Conservation (phyloP, 2,797 vertebrate species). For the Brotula barbata region DNA sequence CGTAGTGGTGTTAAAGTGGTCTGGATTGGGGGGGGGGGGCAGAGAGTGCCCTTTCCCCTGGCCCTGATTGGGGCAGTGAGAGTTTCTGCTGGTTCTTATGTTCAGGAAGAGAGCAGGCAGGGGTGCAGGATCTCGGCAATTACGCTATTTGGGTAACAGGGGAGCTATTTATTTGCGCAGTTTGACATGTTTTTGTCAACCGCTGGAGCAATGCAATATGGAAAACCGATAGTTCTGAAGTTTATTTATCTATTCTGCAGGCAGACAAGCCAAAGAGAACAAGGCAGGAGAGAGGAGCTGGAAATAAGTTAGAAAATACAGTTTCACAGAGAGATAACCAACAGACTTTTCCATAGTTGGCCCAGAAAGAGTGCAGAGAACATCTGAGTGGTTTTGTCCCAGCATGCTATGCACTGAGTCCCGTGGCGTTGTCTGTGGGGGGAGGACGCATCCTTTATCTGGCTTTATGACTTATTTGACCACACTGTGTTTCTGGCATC, state of each 20-base stretch:
- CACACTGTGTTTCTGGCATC: slow-evolving; percentile 43
- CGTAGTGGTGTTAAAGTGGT: slow-evolving; percentile 48
- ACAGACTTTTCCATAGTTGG: slow-evolving; percentile 26
- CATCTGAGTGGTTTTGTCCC: slow-evolving; percentile 18
- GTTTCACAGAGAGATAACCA: slow-evolving; percentile 10
- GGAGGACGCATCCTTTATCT: slow-evolving; percentile 66
- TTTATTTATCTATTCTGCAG: slow-evolving; percentile 73
- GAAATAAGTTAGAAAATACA: slow-evolving; percentile 33
- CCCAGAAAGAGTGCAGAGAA: slow-evolving; percentile 4
- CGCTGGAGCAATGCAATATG: slow-evolving; percentile 42
- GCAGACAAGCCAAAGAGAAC: slow-evolving; percentile 59
- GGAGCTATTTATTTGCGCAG: slow-evolving; percentile 74
- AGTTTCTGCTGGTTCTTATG: slow-evolving; percentile 47
- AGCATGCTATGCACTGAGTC: slow-evolving; percentile 37
- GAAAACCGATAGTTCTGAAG: slow-evolving; percentile 65
- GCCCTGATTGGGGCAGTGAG: slow-evolving; percentile 24
- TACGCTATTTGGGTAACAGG: slow-evolving; percentile 74
- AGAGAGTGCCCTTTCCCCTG: slow-evolving; percentile 27
- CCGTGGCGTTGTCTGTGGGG: slow-evolving; percentile 44
- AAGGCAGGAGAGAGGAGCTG: slow-evolving; percentile 30
- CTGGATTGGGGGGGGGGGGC: too few species aligned
- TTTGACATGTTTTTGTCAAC: slow-evolving; percentile 70
- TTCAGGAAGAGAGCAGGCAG: slow-evolving; percentile 63
- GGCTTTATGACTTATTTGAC: slow-evolving; percentile 28
- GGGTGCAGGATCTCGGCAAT: slow-evolving; percentile 70